A percentile compares a stretch with the other conserved stretches of the same genome.
phyloP scores from a whole-genome alignment of 2,797 vertebrate species.

The Pteronotus mesoamericanus region DNA sequence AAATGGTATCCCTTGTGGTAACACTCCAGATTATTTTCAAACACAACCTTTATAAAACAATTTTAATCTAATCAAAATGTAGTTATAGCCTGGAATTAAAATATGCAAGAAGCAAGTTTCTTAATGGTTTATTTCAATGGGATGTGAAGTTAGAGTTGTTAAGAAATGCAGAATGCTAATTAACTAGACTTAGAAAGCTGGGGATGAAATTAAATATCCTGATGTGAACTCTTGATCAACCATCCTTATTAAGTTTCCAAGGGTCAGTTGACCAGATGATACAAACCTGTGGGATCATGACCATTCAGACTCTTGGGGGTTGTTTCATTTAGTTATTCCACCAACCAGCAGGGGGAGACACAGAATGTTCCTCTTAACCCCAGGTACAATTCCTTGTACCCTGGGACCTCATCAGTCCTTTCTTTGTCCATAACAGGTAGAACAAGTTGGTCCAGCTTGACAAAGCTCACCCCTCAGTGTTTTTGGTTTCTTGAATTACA shows the following conservation, averaged over 20 bases:
- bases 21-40: slow-evolving; percentile 64
- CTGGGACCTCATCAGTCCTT: neutral
- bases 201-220: slow-evolving; percentile 46
- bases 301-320: slow-evolving; percentile 23
- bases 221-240: slow-evolving; percentile 38
- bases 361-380: slow-evolving; percentile 79
- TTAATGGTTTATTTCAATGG: slow-evolving; percentile 69
- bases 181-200: slow-evolving; percentile 47
- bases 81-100: slow-evolving; percentile 66
- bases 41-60: slow-evolving; percentile 60
- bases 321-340: slow-evolving; percentile 60
- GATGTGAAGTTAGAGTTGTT: slow-evolving; percentile 72
- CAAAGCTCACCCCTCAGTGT: neutral
- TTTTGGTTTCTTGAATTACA: slow-evolving; percentile 60
- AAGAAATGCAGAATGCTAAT: slow-evolving; percentile 62
- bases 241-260: slow-evolving; percentile 50
- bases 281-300: neutral
- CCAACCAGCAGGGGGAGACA: slow-evolving; percentile 85
- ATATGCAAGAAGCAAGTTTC: slow-evolving; percentile 40
- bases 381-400: neutral
- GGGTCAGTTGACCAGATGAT: slow-evolving; percentile 10
- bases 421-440: slow-evolving; percentile 40
- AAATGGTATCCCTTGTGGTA: slow-evolving; percentile 45
- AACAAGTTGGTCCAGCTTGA: slow-evolving; percentile 24
- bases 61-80: slow-evolving; percentile 70